phyloP scores from a whole-genome alignment of 2,888 invertebrate species.

The Heliconius hortense region DNA sequence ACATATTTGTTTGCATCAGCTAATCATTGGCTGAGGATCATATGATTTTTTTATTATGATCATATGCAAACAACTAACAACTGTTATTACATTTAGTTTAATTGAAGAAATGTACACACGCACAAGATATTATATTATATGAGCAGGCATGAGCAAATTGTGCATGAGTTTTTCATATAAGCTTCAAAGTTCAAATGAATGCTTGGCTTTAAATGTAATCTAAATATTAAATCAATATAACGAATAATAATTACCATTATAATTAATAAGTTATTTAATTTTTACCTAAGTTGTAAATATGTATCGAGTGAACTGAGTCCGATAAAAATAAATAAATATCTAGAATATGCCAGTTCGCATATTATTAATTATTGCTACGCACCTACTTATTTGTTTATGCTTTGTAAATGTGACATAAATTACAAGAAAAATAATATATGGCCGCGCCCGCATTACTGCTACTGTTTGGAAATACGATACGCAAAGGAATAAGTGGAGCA shows the following conservation, averaged over 20 bases:
- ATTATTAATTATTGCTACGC: neutral
- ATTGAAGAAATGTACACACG: neutral
- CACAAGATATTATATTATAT: neutral
- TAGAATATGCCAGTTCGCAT: neutral
- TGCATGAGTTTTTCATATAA: neutral
- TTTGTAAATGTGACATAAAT: constrained; percentile 23
- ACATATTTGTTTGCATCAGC: neutral
- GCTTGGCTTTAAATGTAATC: too few relatives aligned
- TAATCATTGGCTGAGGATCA: neutral
- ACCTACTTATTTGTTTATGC: constrained; percentile 12
- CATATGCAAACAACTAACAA: neutral
- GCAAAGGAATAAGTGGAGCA: constrained; percentile 41
- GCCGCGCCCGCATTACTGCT: constrained; percentile 37
- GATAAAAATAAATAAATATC: neutral
- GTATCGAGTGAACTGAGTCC: neutral
- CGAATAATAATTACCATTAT: neutral
- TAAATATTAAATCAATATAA: neutral
- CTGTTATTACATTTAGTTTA: neutral
- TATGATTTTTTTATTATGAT: neutral
- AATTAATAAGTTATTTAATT: too few relatives aligned
- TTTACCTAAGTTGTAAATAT: neutral
- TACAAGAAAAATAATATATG: constrained; percentile 32
- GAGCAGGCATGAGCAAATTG: neutral
- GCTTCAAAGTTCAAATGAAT: neutral
- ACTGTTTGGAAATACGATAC: constrained; percentile 40